These are phyloP conservation scores for Scylla paramamosain DNA, from an alignment of 1,140 invertebrate genomes.

Conservation along the genomic window DNA sequence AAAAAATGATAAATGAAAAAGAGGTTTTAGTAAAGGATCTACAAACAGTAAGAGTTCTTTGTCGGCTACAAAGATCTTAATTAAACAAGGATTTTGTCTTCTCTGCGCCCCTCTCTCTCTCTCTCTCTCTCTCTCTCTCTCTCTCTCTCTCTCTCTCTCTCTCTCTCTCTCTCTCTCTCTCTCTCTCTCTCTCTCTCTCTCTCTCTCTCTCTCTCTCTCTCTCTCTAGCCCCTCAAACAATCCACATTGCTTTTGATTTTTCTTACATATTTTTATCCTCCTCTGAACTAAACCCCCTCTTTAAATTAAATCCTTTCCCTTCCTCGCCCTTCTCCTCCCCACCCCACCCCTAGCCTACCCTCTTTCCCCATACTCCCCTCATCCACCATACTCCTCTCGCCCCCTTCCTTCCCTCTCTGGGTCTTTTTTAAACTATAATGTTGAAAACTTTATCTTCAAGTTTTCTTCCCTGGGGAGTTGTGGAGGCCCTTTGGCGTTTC, in stretches of 20 bases:
- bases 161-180: neutral
- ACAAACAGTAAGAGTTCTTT: neutral
- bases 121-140: neutral
- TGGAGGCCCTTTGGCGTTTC: neutral
- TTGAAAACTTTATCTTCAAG: neutral
- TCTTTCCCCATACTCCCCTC: neutral
- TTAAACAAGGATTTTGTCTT: slow-evolving; percentile 8
- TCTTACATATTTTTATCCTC: neutral
- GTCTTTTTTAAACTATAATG: neutral
- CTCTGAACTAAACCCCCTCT: neutral
- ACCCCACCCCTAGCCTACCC: too few species aligned
- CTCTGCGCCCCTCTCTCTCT: neutral
- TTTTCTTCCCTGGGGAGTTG: neutral
- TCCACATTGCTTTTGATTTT: neutral
- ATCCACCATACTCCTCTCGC: neutral
- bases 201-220: neutral
- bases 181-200: slow-evolving; percentile 26
- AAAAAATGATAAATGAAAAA: neutral
- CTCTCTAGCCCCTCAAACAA: neutral
- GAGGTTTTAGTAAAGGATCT: neutral
- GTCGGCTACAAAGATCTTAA: slow-evolving; percentile 1
- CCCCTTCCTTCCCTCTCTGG: neutral
- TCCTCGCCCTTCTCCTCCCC: too few species aligned
- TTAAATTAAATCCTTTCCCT: neutral
- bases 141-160: too few species aligned